phyloP scores from a whole-genome alignment of 2,113 vertebrate species.

The Sphyrna mokarran region DNA sequence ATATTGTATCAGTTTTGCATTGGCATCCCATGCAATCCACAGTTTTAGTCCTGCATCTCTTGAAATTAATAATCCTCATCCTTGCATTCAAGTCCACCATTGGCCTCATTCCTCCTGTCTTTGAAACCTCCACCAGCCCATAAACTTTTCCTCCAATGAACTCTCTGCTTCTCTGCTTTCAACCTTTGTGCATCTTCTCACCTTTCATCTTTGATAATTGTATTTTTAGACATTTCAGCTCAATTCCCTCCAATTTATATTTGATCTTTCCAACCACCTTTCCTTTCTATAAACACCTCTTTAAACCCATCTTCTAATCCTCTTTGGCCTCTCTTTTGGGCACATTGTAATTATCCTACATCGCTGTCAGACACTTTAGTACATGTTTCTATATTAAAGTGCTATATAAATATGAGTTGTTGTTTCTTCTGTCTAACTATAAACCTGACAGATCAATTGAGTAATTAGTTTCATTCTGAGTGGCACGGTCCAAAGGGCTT shows the following conservation, averaged over 20 bases:
- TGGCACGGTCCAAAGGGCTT: no score
- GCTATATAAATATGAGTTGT: neutral
- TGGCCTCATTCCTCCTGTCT: neutral
- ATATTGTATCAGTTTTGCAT: neutral
- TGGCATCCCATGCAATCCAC: neutral
- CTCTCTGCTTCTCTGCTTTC: neutral
- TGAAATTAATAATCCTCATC: neutral
- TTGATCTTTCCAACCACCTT: neutral
- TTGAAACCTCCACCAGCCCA: neutral
- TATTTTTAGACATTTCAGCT: neutral
- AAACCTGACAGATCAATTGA: neutral
- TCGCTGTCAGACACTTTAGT: neutral
- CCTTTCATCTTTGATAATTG: neutral
- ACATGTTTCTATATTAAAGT: neutral
- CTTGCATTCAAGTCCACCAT: neutral
- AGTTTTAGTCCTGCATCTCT: neutral
- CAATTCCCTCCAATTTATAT: neutral
- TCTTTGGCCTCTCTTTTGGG: neutral
- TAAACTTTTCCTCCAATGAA: neutral
- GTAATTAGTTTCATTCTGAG: no score
- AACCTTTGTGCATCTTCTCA: neutral
- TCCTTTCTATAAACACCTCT: neutral
- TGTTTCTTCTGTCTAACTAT: neutral
- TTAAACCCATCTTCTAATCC: neutral
- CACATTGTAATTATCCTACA: neutral